Percentiles rank a stretch among this genome's conserved stretches.
Evolutionary conservation across 2,888 invertebrate genomes (phyloP).

Genomic region (Eueremaeus valkanovi): DNA sequence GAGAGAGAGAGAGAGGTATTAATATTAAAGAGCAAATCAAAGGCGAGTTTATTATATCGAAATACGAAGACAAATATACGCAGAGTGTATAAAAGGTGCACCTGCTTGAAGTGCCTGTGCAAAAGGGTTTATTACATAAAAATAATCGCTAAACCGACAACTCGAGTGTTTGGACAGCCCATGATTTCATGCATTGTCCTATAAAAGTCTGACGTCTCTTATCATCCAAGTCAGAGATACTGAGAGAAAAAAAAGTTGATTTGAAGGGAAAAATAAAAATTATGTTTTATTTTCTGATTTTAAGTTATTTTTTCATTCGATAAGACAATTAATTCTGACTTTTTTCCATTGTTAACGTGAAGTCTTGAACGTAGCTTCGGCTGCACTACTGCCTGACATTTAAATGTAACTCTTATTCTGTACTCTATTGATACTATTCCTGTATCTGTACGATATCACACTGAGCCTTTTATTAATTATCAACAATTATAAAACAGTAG

Average conservation of each 20-base stretch:
- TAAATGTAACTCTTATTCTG: too few species aligned
- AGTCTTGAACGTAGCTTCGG: too few species aligned
- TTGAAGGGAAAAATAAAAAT: not conserved
- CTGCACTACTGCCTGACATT: too few species aligned
- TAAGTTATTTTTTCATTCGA: too few species aligned
- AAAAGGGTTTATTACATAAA: not conserved
- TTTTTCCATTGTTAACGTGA: too few species aligned
- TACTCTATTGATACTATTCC: too few species aligned
- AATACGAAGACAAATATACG: too few species aligned
- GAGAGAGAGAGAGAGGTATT: not conserved
- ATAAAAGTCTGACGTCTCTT: slow-evolving; percentile 17
- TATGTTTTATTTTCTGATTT: not conserved
- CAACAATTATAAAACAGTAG: not conserved
- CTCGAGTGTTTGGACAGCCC: slow-evolving; percentile 29
- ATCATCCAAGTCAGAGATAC: not conserved
- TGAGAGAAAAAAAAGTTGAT: not conserved
- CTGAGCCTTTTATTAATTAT: too few species aligned
- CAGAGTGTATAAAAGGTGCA: slow-evolving; percentile 1
- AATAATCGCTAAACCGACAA: slow-evolving; percentile 12
- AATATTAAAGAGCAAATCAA: slow-evolving; percentile 12
- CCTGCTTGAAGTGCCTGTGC: not conserved
- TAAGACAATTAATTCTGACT: too few species aligned
- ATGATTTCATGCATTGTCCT: slow-evolving; percentile 31
- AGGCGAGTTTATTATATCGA: not conserved
- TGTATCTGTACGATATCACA: too few species aligned